Evolutionary conservation across 2,797 vertebrate genomes (phyloP).

Genomic region (Trachurus trachurus): DNA sequence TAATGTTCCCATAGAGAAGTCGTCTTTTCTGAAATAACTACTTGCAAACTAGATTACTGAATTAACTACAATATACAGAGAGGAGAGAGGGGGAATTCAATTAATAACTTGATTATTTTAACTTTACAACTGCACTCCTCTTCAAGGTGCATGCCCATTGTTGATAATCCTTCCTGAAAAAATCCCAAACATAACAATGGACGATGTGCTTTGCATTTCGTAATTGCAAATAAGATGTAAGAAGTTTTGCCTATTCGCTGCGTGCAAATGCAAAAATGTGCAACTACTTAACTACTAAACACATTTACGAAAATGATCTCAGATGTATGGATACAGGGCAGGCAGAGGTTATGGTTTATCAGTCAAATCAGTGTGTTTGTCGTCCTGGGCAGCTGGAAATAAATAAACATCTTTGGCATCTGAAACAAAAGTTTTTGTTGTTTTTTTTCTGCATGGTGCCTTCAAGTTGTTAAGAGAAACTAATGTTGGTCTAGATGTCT

Average conservation of each 20-base stretch:
- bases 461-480: constrained; percentile 41
- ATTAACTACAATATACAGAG: too few species aligned
- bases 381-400: background rate
- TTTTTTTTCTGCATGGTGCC: constrained; percentile 11
- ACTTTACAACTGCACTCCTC: background rate
- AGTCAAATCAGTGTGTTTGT: background rate
- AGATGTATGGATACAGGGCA: background rate
- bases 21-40: constrained; percentile 2
- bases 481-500: constrained; percentile 59
- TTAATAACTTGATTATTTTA: background rate
- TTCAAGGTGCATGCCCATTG: background rate
- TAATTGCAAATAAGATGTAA: background rate
- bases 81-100: background rate
- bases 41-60: too few species aligned
- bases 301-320: background rate
- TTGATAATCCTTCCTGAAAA: background rate
- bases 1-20: constrained; percentile 13
- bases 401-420: background rate
- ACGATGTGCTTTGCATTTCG: constrained; percentile 3
- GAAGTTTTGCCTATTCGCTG: too few species aligned
- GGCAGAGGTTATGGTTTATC: background rate
- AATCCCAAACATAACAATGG: background rate
- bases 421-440: background rate
- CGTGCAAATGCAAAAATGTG: too few species aligned
- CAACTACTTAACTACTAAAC: background rate